Percentiles rank a stretch among this genome's conserved stretches.
Conservation (phyloP, 2,113 vertebrate species). For the Corythornis madagascariensis region DNA sequence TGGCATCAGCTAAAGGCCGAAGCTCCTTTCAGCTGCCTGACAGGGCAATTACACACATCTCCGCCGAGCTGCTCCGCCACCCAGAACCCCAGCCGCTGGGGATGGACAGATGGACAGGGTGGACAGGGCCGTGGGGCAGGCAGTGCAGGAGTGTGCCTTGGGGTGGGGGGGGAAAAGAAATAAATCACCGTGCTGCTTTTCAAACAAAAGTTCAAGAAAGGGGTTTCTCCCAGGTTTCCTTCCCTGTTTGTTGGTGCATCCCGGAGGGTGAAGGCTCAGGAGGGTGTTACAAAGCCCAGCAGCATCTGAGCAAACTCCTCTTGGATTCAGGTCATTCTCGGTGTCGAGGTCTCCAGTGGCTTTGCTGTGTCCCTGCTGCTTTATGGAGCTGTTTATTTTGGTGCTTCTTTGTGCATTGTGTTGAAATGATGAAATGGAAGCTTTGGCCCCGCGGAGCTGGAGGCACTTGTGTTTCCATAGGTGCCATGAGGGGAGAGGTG, state of each 20-base stretch:
- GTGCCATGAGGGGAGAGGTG: background rate
- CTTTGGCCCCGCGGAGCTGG: background rate
- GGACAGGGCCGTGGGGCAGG: background rate
- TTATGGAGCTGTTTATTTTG: slow-evolving; percentile 17
- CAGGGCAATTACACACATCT: slow-evolving; percentile 85
- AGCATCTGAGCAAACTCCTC: background rate
- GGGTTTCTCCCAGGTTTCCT: background rate
- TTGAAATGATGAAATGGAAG: background rate
- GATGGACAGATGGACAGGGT: background rate
- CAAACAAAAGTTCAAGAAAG: background rate
- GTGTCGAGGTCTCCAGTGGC: background rate
- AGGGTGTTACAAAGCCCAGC: background rate
- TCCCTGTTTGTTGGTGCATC: accelerated
- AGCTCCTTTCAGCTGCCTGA: slow-evolving; percentile 79
- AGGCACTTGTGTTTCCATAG: background rate
- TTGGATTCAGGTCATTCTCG: background rate
- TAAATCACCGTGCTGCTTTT: background rate
- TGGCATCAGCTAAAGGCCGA: slow-evolving; percentile 78
- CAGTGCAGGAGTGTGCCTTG: background rate
- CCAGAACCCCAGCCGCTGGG: slow-evolving; percentile 34
- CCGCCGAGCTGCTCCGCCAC: slow-evolving; percentile 52
- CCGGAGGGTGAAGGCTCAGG: background rate
- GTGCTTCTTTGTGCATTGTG: background rate
- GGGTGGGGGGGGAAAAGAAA: accelerated
- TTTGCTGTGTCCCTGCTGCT: slow-evolving; percentile 14